phyloP scores from a whole-genome alignment of 1,140 invertebrate species.

The Nephotettix cincticeps region DNA sequence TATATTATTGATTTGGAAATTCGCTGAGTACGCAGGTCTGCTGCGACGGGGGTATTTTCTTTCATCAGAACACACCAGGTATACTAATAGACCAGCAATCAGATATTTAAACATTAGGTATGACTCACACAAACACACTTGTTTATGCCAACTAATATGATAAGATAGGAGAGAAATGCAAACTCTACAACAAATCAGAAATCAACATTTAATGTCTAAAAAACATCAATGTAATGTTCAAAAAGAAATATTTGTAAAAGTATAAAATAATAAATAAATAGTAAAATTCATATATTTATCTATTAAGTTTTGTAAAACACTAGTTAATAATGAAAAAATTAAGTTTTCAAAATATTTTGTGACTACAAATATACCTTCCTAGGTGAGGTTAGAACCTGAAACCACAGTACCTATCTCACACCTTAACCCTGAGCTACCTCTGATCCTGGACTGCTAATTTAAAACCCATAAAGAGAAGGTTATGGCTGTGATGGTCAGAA shows the following conservation, averaged over 20 bases:
- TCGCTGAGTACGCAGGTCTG: no score
- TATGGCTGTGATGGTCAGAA: not conserved
- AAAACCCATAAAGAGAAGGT: not conserved
- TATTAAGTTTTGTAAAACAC: not conserved
- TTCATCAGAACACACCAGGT: no score
- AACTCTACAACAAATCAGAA: not conserved
- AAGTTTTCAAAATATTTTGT: not conserved
- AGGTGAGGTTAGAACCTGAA: not conserved
- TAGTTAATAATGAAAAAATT: not conserved
- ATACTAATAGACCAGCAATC: no score
- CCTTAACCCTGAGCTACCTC: no score
- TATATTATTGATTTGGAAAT: no score
- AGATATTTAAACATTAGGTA: not conserved
- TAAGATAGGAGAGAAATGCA: not conserved
- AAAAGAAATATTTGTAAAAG: not conserved
- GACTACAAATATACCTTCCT: not conserved
- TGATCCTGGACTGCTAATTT: not conserved
- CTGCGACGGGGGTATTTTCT: no score
- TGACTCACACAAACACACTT: not conserved
- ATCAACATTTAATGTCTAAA: not conserved
- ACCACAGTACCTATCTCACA: not conserved
- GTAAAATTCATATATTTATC: not conserved
- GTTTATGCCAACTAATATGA: not conserved
- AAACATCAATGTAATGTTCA: not conserved
- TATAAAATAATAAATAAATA: not conserved